Percentiles rank a stretch among this genome's conserved stretches.
phyloP scores from a whole-genome alignment of 1,140 invertebrate species.

The Eumaeus atala region DNA sequence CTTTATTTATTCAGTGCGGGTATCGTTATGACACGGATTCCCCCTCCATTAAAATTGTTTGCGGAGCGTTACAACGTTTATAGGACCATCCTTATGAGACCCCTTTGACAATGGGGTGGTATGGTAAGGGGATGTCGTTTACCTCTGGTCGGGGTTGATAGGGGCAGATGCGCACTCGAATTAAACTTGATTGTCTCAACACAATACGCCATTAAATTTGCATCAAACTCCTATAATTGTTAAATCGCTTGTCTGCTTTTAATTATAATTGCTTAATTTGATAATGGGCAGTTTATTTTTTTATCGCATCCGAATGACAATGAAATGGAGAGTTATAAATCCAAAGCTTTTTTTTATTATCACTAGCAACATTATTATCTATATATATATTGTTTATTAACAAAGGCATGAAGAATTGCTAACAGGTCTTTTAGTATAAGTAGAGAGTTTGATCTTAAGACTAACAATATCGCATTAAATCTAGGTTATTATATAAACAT shows the following conservation, averaged over 20 bases:
- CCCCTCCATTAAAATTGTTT: slow-evolving; percentile 65
- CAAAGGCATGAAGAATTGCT: too few species aligned
- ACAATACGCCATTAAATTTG: slow-evolving; percentile 55
- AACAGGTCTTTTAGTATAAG: too few species aligned
- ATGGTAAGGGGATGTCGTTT: slow-evolving; percentile 25
- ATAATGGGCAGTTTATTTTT: background rate
- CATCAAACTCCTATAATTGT: slow-evolving; percentile 57
- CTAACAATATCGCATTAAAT: too few species aligned
- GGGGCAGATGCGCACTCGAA: slow-evolving; percentile 46
- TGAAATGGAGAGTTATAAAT: too few species aligned
- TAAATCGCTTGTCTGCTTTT: slow-evolving; percentile 40
- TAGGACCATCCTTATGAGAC: slow-evolving; percentile 32
- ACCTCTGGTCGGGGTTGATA: slow-evolving; percentile 28
- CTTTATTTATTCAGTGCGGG: slow-evolving; percentile 64
- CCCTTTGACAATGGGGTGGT: slow-evolving; percentile 14
- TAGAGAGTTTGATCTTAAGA: too few species aligned
- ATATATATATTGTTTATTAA: too few species aligned
- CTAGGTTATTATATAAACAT: too few species aligned
- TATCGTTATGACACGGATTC: slow-evolving; percentile 37
- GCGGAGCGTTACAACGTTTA: slow-evolving; percentile 34
- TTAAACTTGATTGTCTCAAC: slow-evolving; percentile 50
- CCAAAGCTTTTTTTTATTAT: too few species aligned
- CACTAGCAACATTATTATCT: too few species aligned
- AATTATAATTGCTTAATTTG: slow-evolving; percentile 20
- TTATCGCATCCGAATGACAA: too few species aligned